phyloP scores from a whole-genome alignment of 1,140 invertebrate species.

The Ladona fulva region DNA sequence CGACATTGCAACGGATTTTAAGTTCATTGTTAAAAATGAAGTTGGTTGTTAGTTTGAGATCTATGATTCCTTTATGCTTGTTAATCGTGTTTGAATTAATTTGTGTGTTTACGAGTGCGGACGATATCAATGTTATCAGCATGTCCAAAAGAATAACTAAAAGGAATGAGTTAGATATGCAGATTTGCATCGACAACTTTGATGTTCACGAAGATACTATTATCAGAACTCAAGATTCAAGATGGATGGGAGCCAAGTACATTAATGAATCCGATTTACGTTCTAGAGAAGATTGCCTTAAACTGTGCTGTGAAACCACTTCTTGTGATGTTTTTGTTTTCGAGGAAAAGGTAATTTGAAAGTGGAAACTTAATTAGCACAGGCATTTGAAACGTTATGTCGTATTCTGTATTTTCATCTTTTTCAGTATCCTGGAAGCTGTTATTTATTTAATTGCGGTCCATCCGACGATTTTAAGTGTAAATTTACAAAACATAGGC shows the following conservation, averaged over 20 bases:
- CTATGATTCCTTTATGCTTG: too few relatives aligned
- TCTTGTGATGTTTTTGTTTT: slow-evolving; percentile 85
- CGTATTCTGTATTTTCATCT: neutral
- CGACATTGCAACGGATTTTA: too few relatives aligned
- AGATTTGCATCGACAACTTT: slow-evolving; percentile 54
- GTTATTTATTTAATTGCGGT: slow-evolving; percentile 87
- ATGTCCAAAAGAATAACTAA: neutral
- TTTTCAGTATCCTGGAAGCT: slow-evolving; percentile 67
- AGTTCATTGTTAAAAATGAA: too few relatives aligned
- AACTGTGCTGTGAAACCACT: slow-evolving; percentile 75
- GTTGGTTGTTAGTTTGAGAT: too few relatives aligned
- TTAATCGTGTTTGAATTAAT: too few relatives aligned
- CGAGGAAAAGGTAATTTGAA: slow-evolving; percentile 70
- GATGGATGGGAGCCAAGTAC: slow-evolving; percentile 77
- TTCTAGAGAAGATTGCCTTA: slow-evolving; percentile 68
- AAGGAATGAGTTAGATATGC: slow-evolving; percentile 20
- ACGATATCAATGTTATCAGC: too few relatives aligned
- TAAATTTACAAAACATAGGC: slow-evolving; percentile 79
- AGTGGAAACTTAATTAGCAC: slow-evolving; percentile 6
- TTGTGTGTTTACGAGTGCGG: too few relatives aligned
- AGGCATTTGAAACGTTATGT: slow-evolving; percentile 11
- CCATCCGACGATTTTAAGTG: slow-evolving; percentile 80
- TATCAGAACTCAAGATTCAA: slow-evolving; percentile 80
- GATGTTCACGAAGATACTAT: slow-evolving; percentile 81
- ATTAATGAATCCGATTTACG: slow-evolving; percentile 74